phyloP scores from a whole-genome alignment of 2,113 vertebrate genomes.

The Hymenochirus boettgeri region DNA sequence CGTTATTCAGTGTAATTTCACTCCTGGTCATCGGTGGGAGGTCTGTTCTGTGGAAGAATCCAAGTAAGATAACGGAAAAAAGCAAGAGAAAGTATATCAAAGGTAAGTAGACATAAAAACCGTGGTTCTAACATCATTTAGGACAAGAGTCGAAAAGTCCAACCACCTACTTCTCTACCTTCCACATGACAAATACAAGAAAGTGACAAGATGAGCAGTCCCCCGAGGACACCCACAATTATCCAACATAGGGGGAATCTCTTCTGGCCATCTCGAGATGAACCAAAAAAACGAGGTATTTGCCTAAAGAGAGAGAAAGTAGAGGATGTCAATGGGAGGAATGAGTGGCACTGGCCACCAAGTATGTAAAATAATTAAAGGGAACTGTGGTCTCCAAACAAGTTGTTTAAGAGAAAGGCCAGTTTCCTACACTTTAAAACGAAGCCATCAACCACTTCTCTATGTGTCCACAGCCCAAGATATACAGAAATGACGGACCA shows the following conservation, averaged over 20 bases:
- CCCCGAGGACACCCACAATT: constrained; percentile 65
- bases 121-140: not conserved
- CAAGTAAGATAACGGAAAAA: constrained; percentile 45
- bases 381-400: too few relatives aligned
- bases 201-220: constrained; percentile 66
- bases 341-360: too few relatives aligned
- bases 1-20: constrained; percentile 16
- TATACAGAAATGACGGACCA: too few relatives aligned
- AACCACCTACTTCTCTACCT: constrained; percentile 53
- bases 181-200: constrained; percentile 71
- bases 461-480: too few relatives aligned
- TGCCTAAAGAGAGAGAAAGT: constrained; percentile 49
- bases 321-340: too few relatives aligned
- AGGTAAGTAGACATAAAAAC: not conserved
- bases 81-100: not conserved
- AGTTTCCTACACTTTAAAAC: too few relatives aligned
- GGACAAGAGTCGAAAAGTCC: not conserved
- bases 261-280: constrained; percentile 52
- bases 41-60: constrained; percentile 73
- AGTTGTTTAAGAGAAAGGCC: too few relatives aligned
- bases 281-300: constrained; percentile 61
- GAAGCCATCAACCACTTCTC: too few relatives aligned
- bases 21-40: constrained; percentile 55
- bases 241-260: constrained; percentile 64
- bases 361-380: too few relatives aligned